These are phyloP conservation scores for Idaea straminata DNA, from an alignment of 2,888 invertebrate genomes.

Conservation along the genomic window DNA sequence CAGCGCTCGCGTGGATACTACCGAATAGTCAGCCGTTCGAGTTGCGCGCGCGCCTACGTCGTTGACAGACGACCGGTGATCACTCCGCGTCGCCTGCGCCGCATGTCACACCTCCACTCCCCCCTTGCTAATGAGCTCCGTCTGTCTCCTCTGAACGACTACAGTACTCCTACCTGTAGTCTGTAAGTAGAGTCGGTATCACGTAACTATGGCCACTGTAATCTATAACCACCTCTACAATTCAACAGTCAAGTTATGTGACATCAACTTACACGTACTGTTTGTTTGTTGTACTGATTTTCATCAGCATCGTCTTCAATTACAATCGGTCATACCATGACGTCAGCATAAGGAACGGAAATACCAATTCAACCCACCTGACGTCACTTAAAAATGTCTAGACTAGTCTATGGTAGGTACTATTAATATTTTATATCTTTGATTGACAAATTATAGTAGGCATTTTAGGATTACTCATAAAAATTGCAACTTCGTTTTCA, in stretches of 20 bases:
- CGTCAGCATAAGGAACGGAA: neutral
- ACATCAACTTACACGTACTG: neutral
- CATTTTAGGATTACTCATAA: neutral
- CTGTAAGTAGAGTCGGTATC: neutral
- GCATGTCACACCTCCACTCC: constrained; percentile 53
- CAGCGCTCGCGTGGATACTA: constrained; percentile 70
- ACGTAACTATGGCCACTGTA: neutral
- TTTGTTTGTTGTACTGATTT: neutral
- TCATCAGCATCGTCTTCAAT: neutral
- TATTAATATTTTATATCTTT: no score
- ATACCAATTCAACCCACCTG: neutral
- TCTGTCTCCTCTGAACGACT: constrained; percentile 40
- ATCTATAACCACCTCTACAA: neutral
- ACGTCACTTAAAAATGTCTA: neutral
- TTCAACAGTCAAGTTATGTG: neutral
- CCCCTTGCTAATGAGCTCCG: constrained; percentile 67
- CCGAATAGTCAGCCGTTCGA: constrained; percentile 41
- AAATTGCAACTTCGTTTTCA: neutral
- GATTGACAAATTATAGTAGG: neutral
- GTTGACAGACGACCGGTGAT: constrained; percentile 58
- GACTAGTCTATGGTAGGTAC: no score
- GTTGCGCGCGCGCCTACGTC: constrained; percentile 70
- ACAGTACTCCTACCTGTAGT: constrained; percentile 1
- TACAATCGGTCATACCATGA: neutral
- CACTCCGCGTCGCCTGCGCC: constrained; percentile 63